Conservation (phyloP, 2,888 invertebrate genomes). For the Netelia fuscicornis region DNA sequence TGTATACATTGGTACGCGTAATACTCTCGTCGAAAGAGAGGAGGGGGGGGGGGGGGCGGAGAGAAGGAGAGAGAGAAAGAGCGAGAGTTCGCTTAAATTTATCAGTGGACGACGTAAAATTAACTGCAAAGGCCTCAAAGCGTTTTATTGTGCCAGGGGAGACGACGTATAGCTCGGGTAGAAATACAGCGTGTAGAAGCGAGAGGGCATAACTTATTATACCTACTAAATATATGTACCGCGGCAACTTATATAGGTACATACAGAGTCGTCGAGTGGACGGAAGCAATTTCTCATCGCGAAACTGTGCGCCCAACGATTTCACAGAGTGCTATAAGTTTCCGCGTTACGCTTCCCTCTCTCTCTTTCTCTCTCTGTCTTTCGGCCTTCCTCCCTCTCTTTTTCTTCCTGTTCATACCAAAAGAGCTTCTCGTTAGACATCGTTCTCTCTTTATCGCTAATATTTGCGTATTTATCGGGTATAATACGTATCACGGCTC, state of each 20-base stretch:
- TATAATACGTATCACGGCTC: slow-evolving; percentile 35
- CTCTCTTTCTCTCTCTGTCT: background rate
- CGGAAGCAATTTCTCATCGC: slow-evolving; percentile 68
- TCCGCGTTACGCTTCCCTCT: slow-evolving; percentile 47
- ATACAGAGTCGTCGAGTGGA: slow-evolving; percentile 63
- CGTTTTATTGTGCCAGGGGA: slow-evolving; percentile 57
- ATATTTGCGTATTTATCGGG: slow-evolving; percentile 9
- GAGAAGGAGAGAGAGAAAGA: background rate
- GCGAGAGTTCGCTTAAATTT: slow-evolving; percentile 44
- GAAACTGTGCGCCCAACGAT: slow-evolving; percentile 51
- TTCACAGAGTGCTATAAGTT: slow-evolving; percentile 54
- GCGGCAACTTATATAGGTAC: slow-evolving; percentile 38
- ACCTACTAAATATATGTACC: slow-evolving; percentile 30
- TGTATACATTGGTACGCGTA: background rate
- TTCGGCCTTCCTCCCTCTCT: background rate
- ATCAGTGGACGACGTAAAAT: slow-evolving; percentile 57
- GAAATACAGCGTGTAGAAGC: slow-evolving; percentile 42
- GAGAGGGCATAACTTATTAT: slow-evolving; percentile 60
- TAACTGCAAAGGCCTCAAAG: slow-evolving; percentile 56
- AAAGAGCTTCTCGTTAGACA: slow-evolving; percentile 37
- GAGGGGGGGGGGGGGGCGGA: too few species aligned
- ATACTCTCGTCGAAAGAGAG: background rate
- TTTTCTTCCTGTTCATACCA: background rate
- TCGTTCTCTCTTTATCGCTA: slow-evolving; percentile 18
- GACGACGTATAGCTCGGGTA: slow-evolving; percentile 33